A percentile compares a stretch with the other conserved stretches of the same genome.
Conservation (phyloP, 2,888 invertebrate species). For the Agrotis ipsilon region DNA sequence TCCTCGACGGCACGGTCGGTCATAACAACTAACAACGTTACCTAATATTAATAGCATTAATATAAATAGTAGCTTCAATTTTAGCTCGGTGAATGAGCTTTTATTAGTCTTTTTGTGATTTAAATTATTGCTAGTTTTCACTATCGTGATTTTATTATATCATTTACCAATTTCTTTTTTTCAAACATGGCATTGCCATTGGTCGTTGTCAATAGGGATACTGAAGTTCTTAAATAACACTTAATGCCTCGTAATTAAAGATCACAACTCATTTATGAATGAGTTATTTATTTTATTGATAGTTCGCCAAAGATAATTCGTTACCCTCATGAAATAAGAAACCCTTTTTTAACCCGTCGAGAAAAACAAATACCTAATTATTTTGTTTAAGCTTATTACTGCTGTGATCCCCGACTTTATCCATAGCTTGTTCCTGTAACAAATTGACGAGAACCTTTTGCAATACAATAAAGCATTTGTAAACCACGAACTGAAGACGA, state of each 20-base stretch:
- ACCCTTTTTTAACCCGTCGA: slow-evolving; percentile 4
- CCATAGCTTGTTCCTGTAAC: slow-evolving; percentile 4
- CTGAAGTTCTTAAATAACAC: neutral
- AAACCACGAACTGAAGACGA: slow-evolving; percentile 59
- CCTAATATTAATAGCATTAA: slow-evolving; percentile 12
- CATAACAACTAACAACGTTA: slow-evolving; percentile 20
- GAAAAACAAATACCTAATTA: slow-evolving; percentile 20
- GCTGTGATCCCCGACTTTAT: slow-evolving; percentile 9
- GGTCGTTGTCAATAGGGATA: neutral
- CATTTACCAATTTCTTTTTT: neutral
- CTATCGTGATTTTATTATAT: too few species aligned
- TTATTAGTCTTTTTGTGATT: neutral
- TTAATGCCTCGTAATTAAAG: neutral
- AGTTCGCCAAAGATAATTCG: neutral
- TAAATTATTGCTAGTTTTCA: neutral
- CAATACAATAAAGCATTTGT: slow-evolving; percentile 44
- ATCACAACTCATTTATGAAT: neutral
- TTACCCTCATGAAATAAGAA: slow-evolving; percentile 18
- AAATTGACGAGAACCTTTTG: slow-evolving; percentile 23
- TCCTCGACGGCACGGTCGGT: slow-evolving; percentile 24
- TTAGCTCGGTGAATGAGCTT: neutral
- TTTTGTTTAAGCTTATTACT: slow-evolving; percentile 20
- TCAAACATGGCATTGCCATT: neutral
- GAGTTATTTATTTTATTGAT: too few species aligned
- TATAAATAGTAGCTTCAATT: slow-evolving; percentile 7